Evolutionary conservation across 2,797 vertebrate species (phyloP).

Genomic region (Muscicapa striata): DNA sequence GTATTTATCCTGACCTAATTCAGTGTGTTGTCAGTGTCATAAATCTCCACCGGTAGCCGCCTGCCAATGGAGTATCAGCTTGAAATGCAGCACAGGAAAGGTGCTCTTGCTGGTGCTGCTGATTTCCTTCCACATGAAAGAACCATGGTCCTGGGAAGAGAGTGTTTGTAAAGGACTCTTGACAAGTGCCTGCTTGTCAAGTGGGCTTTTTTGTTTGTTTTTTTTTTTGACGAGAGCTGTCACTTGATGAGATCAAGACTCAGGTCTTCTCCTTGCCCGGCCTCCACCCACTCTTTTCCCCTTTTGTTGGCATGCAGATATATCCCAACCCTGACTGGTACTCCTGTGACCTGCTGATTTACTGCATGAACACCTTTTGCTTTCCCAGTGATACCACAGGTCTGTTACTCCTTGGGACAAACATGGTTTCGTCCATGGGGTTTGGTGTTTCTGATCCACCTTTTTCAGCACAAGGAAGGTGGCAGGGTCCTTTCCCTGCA

Average conservation of each 20-base stretch:
- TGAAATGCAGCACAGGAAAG: fast-evolving
- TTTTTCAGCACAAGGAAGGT: not conserved
- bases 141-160: not conserved
- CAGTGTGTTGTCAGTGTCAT: not conserved
- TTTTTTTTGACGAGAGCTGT: not conserved
- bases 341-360: not conserved
- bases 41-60: not conserved
- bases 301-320: not conserved
- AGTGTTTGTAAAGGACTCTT: not conserved
- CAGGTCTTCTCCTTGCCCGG: not conserved
- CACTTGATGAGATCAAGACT: not conserved
- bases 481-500: not conserved
- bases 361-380: not conserved
- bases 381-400: not conserved
- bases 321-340: not conserved
- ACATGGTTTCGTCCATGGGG: not conserved
- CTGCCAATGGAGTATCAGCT: not conserved
- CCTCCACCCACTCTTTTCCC: not conserved
- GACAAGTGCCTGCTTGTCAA: not conserved
- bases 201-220: too few species aligned
- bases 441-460: not conserved
- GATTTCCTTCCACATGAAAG: not conserved
- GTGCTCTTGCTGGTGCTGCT: not conserved
- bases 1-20: constrained; percentile 42
- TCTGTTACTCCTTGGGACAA: not conserved